These are phyloP conservation scores for Terebella lapidaria DNA, from an alignment of 2,888 invertebrate species.

Conservation along the genomic window DNA sequence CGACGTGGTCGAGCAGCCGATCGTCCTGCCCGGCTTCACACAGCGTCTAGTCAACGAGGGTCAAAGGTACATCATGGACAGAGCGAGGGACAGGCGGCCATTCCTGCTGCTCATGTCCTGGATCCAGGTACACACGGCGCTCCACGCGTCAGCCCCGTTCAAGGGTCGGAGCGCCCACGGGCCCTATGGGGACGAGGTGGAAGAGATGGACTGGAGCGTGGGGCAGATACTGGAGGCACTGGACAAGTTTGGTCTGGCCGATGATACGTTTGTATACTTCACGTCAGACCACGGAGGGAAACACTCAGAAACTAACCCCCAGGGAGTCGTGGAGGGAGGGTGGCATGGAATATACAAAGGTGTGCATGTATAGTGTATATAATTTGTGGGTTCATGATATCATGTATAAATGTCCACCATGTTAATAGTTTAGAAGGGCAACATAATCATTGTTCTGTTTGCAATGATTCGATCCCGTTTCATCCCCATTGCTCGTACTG, in stretches of 20 bases:
- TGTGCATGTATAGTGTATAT: no score
- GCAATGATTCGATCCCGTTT: no score
- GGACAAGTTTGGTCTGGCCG: slow-evolving; percentile 34
- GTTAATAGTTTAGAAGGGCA: no score
- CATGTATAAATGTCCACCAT: no score
- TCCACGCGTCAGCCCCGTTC: slow-evolving; percentile 56
- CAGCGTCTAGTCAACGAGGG: slow-evolving; percentile 35
- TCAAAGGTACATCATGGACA: slow-evolving; percentile 31
- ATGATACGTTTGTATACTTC: slow-evolving; percentile 56
- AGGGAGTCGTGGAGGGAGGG: slow-evolving; percentile 49
- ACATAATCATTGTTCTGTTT: no score
- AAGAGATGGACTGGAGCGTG: slow-evolving; percentile 58
- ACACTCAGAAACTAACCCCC: slow-evolving; percentile 47
- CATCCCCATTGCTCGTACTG: no score
- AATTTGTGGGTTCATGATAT: no score
- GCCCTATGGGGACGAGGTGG: slow-evolving; percentile 57
- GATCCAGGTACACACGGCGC: slow-evolving; percentile 62
- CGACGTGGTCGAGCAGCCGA: slow-evolving; percentile 51
- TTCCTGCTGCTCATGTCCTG: slow-evolving; percentile 55
- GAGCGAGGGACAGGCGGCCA: slow-evolving; percentile 32
- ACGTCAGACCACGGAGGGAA: slow-evolving; percentile 58
- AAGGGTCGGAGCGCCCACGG: slow-evolving; percentile 48
- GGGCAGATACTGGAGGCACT: slow-evolving; percentile 54
- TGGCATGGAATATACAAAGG: slow-evolving; percentile 41
- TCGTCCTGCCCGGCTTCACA: slow-evolving; percentile 35